phyloP scores from a whole-genome alignment of 2,113 vertebrate species.

The Brachionichthys hirsutus region DNA sequence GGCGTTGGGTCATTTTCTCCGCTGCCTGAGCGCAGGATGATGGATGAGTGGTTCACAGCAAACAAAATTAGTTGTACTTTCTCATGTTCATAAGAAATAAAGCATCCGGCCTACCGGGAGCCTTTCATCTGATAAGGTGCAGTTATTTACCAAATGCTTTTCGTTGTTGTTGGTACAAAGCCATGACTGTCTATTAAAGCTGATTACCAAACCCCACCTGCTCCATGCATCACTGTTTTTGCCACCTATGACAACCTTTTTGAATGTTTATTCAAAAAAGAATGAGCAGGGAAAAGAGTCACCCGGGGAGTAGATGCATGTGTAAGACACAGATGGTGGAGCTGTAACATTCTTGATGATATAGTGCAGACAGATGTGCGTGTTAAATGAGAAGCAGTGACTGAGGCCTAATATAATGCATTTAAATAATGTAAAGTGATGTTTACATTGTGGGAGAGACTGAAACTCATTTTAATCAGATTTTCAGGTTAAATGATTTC shows the following conservation, averaged over 20 bases:
- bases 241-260: conserved; percentile 27
- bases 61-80: conserved; percentile 34
- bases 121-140: conserved; percentile 61
- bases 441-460: conserved; percentile 5
- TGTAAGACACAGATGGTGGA: conserved; percentile 53
- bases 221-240: conserved; percentile 26
- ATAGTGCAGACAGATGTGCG: conserved; percentile 15
- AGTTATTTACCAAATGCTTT: conserved; percentile 54
- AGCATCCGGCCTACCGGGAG: conserved; percentile 45
- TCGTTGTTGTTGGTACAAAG: conserved; percentile 21
- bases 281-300: background rate
- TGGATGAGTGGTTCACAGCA: conserved; percentile 20
- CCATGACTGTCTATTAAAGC: conserved; percentile 60
- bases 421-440: conserved; percentile 28
- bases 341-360: conserved; percentile 43
- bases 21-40: conserved; percentile 13
- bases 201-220: conserved; percentile 60
- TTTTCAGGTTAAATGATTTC: background rate
- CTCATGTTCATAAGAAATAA: conserved; percentile 43
- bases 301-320: conserved; percentile 27
- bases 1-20: too few species aligned
- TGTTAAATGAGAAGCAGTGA: conserved; percentile 18
- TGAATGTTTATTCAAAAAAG: conserved; percentile 53
- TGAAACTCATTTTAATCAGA: conserved; percentile 17
- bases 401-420: conserved; percentile 36